Conservation (phyloP, 2,888 invertebrate genomes). For the Eristalinus aeneus region DNA sequence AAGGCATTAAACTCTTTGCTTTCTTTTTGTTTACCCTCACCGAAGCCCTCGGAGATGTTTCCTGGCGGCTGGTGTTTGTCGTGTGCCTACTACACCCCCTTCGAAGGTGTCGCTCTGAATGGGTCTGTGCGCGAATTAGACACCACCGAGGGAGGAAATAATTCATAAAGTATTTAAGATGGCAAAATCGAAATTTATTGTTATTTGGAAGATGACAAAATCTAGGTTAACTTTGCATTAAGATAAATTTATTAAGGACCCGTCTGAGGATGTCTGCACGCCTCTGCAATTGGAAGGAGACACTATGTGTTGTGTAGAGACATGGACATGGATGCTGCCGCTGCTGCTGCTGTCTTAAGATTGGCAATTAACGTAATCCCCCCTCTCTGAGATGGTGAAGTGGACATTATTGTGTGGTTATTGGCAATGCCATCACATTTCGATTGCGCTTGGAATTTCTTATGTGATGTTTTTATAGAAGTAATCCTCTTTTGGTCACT, state of each 20-base stretch:
- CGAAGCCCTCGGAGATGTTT: slow-evolving; percentile 10
- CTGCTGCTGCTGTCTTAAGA: slow-evolving; percentile 20
- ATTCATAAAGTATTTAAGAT: slow-evolving; percentile 80
- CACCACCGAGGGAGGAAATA: slow-evolving; percentile 73
- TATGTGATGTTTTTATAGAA: slow-evolving; percentile 31
- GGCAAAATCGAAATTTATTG: slow-evolving; percentile 80
- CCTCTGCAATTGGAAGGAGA: not conserved
- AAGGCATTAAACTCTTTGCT: slow-evolving; percentile 69
- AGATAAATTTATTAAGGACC: slow-evolving; percentile 68
- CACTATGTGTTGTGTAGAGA: slow-evolving; percentile 29
- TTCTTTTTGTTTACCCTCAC: slow-evolving; percentile 61
- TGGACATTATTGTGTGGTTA: not conserved
- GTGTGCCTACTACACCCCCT: slow-evolving; percentile 31
- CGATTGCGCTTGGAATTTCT: not conserved
- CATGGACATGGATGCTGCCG: slow-evolving; percentile 11
- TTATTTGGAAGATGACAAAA: slow-evolving; percentile 78
- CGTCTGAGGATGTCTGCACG: slow-evolving; percentile 8
- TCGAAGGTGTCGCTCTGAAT: slow-evolving; percentile 38
- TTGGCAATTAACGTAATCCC: slow-evolving; percentile 64
- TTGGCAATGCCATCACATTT: slow-evolving; percentile 58
- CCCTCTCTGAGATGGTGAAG: not conserved
- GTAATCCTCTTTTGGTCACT: slow-evolving; percentile 43
- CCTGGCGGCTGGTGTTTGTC: slow-evolving; percentile 19
- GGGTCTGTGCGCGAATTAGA: slow-evolving; percentile 49
- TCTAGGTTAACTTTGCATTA: slow-evolving; percentile 67